Conservation (phyloP, 2,113 vertebrate genomes). For the Numida meleagris region DNA sequence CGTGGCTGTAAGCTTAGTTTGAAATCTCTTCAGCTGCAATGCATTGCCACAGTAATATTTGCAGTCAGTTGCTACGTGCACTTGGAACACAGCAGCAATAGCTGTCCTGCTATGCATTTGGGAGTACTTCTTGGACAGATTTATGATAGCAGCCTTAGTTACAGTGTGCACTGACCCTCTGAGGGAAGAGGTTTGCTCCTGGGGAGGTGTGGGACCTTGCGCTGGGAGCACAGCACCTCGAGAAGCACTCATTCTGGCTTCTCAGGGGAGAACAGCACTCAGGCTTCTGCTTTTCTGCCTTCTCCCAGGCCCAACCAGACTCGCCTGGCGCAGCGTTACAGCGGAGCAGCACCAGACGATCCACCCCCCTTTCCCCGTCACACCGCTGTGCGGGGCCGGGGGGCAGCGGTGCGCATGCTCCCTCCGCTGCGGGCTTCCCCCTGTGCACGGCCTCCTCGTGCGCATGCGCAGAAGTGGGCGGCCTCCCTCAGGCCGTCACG, state of each 20-base stretch:
- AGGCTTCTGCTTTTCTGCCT: no score
- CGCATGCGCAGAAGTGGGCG: not conserved
- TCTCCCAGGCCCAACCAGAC: no score
- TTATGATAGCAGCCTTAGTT: not conserved
- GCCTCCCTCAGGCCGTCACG: not conserved
- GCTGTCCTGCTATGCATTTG: not conserved
- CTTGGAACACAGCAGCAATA: not conserved
- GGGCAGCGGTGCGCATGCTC: not conserved
- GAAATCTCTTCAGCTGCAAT: not conserved
- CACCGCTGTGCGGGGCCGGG: no score
- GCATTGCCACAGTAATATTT: no score
- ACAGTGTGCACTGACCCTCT: rapidly evolving
- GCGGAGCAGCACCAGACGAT: no score
- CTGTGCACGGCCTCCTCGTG: rapidly evolving
- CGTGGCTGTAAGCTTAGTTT: not conserved
- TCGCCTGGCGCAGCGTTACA: no score
- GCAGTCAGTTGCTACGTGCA: not conserved
- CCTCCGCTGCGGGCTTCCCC: rapidly evolving
- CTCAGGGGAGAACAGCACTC: no score
- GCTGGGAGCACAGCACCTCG: no score
- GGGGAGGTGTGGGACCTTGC: not conserved
- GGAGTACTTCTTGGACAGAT: not conserved
- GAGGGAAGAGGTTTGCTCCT: not conserved
- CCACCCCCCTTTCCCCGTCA: no score
- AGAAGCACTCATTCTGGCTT: no score